These are phyloP conservation scores for Etheostoma nigrum DNA, from an alignment of 2,797 vertebrate species.

Conservation along the genomic window DNA sequence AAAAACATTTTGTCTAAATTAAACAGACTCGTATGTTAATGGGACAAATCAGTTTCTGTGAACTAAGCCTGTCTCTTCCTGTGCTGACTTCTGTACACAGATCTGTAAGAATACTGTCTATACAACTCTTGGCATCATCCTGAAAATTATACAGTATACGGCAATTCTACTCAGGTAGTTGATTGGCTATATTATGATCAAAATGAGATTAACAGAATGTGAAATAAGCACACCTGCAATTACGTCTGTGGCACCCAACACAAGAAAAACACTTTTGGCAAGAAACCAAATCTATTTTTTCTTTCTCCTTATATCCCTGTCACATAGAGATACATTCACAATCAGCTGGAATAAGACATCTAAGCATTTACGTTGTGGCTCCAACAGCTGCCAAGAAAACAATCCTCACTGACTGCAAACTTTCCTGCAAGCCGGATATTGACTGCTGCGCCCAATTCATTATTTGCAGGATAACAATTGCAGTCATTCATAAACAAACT, in stretches of 20 bases:
- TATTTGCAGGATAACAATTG: constrained; percentile 1
- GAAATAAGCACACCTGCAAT: constrained; percentile 7
- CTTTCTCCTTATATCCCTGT: constrained; percentile 15
- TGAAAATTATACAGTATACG: neutral
- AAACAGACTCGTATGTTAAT: neutral
- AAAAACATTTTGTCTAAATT: neutral
- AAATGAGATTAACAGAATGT: constrained; percentile 11
- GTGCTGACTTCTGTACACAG: neutral
- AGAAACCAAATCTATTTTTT: constrained; percentile 10
- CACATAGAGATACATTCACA: constrained; percentile 13
- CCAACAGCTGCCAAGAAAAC: constrained; percentile 23
- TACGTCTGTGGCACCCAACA: neutral
- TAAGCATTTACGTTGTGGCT: constrained; percentile 2
- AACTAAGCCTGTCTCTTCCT: neutral
- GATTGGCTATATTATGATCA: neutral
- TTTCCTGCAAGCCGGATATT: neutral
- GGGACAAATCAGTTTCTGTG: neutral
- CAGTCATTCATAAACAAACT: neutral
- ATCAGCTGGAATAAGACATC: neutral
- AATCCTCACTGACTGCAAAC: neutral
- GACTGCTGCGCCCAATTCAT: constrained; percentile 2
- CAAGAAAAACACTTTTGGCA: neutral
- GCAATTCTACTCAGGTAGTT: neutral
- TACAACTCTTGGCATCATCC: neutral
- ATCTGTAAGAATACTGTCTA: neutral